phyloP scores from a whole-genome alignment of 2,888 invertebrate species.

The Neoitamus cyanurus region DNA sequence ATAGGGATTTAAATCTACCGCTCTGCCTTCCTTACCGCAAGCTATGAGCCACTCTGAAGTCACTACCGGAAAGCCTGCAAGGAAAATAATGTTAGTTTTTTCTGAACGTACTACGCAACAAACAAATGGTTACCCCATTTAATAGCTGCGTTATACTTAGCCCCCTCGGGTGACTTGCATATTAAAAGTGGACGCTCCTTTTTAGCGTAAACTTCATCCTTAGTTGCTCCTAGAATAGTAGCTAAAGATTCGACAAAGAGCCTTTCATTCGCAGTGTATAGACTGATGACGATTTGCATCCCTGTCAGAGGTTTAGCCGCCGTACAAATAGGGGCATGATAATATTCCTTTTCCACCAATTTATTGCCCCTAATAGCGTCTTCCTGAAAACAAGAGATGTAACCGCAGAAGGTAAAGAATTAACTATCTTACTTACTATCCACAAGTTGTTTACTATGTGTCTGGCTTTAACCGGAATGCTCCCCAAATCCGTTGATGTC shows the following conservation, averaged over 20 bases:
- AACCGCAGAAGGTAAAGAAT: too few relatives aligned
- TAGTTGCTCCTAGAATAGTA: conserved; percentile 76
- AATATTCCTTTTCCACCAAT: conserved; percentile 75
- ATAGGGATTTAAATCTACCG: conserved; percentile 70
- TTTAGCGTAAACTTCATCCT: conserved; percentile 76
- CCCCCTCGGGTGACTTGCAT: conserved; percentile 77
- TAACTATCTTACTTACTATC: conserved; percentile 57
- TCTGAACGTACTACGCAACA: neutral
- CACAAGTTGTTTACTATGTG: conserved; percentile 63
- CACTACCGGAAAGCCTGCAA: conserved; percentile 75
- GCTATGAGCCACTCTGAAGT: conserved; percentile 79
- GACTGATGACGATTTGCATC: conserved; percentile 83
- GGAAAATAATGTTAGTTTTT: too few relatives aligned
- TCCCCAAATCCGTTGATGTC: conserved; percentile 56
- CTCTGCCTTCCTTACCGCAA: conserved; percentile 71
- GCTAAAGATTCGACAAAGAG: conserved; percentile 78
- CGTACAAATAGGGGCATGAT: conserved; percentile 75
- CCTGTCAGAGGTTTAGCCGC: conserved; percentile 71
- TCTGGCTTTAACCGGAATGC: conserved; percentile 59
- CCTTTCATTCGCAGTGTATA: conserved; percentile 79
- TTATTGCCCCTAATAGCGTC: conserved; percentile 68
- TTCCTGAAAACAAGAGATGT: conserved; percentile 57
- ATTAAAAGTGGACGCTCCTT: conserved; percentile 85
- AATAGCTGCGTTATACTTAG: conserved; percentile 83
- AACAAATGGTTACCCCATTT: conserved; percentile 74